A percentile compares a stretch with the other conserved stretches of the same genome.
phyloP scores from a whole-genome alignment of 1,140 invertebrate genomes.

The Lepidurus packardi region DNA sequence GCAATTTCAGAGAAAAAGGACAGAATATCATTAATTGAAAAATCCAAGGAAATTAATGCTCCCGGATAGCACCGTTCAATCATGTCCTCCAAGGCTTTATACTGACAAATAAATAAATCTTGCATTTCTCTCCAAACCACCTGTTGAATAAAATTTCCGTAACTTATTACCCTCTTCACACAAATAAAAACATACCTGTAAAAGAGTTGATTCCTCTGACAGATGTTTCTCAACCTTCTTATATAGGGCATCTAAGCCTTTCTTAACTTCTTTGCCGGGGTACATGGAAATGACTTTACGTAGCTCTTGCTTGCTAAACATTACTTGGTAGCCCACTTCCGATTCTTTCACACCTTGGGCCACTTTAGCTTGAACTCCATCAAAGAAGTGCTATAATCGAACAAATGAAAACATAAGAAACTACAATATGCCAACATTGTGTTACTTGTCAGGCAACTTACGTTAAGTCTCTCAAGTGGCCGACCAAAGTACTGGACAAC shows the following conservation, averaged over 20 bases:
- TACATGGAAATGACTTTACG: slow-evolving; percentile 93
- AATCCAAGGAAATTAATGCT: slow-evolving; percentile 88
- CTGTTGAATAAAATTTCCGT: slow-evolving; percentile 46
- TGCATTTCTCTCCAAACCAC: slow-evolving; percentile 99
- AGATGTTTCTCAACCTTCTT: slow-evolving; percentile 96
- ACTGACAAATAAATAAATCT: slow-evolving; percentile 96
- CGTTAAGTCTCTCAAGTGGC: slow-evolving; percentile 91
- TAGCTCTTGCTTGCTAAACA: slow-evolving; percentile 94
- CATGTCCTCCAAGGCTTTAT: slow-evolving; percentile 86
- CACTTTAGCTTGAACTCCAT: slow-evolving; percentile 84
- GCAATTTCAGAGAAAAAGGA: slow-evolving; percentile 98
- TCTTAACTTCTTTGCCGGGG: slow-evolving; percentile 91
- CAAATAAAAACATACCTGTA: slow-evolving; percentile 59
- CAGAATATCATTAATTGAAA: slow-evolving; percentile 92
- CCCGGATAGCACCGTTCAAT: slow-evolving; percentile 95
- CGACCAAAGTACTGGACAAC: slow-evolving; percentile 91
- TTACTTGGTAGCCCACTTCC: slow-evolving; percentile 96
- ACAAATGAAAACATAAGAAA: slow-evolving; percentile 31
- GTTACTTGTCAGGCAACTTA: slow-evolving; percentile 46
- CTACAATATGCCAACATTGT: background rate
- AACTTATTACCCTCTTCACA: background rate
- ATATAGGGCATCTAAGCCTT: slow-evolving; percentile 89
- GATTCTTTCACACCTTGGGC: slow-evolving; percentile 90
- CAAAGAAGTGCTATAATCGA: slow-evolving; percentile 78
- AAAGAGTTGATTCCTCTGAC: slow-evolving; percentile 86